phyloP scores from a whole-genome alignment of 2,797 vertebrate genomes.

The Phoxinus dragarum region DNA sequence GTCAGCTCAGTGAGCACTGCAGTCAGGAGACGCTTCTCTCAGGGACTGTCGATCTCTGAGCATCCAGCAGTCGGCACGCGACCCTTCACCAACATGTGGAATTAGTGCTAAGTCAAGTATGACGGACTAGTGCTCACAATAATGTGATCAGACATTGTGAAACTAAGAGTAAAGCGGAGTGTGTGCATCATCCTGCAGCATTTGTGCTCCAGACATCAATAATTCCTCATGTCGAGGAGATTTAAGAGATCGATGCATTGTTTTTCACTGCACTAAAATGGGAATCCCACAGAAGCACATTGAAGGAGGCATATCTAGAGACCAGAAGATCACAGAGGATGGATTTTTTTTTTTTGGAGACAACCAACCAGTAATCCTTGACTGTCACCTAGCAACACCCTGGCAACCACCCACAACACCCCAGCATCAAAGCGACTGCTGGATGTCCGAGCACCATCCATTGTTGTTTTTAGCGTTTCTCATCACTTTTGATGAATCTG shows the following conservation, averaged over 20 bases:
- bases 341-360: not conserved
- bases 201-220: not conserved
- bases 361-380: not conserved
- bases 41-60: constrained; percentile 38
- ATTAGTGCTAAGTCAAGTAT: not conserved
- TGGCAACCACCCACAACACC: not conserved
- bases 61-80: constrained; percentile 10
- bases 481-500: not conserved
- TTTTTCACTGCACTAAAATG: not conserved
- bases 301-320: not conserved
- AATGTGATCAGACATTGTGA: not conserved
- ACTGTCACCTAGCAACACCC: not conserved
- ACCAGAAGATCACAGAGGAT: constrained; percentile 7
- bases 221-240: not conserved
- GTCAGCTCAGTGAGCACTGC: constrained; percentile 53
- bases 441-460: not conserved
- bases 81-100: constrained; percentile 27
- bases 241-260: not conserved
- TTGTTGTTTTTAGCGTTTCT: not conserved
- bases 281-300: not conserved
- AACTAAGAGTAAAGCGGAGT: not conserved
- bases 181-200: not conserved
- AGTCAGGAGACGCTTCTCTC: constrained; percentile 33
- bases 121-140: not conserved
- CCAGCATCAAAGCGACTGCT: not conserved